A percentile compares a stretch with the other conserved stretches of the same genome.
Conservation (phyloP, 2,888 invertebrate genomes). For the Tigriopus californicus region DNA sequence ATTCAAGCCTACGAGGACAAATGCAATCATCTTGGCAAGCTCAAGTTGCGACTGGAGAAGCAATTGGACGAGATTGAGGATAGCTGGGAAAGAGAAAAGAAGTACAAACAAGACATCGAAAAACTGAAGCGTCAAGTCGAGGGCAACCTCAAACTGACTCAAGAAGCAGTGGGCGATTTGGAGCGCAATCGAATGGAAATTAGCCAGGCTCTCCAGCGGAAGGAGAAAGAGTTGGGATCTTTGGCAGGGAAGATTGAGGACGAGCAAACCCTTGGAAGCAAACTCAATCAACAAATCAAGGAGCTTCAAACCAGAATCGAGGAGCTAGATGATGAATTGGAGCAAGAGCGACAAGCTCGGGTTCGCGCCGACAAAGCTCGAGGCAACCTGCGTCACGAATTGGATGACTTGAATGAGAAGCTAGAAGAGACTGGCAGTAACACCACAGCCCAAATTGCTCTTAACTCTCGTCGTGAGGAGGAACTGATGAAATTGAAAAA, state of each 20-base stretch:
- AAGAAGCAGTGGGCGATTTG: slow-evolving; percentile 90
- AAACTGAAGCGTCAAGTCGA: slow-evolving; percentile 97
- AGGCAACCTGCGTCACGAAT: slow-evolving; percentile 50
- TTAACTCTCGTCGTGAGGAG: slow-evolving; percentile 39
- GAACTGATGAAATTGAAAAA: slow-evolving; percentile 36
- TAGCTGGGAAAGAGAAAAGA: slow-evolving; percentile 97
- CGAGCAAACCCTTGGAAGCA: slow-evolving; percentile 91
- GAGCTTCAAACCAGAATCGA: slow-evolving; percentile 95
- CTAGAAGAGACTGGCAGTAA: slow-evolving; percentile 37
- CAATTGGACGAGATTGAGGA: slow-evolving; percentile 97
- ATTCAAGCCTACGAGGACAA: slow-evolving; percentile 83
- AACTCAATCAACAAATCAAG: slow-evolving; percentile 97
- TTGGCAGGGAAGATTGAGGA: slow-evolving; percentile 89
- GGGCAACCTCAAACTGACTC: slow-evolving; percentile 94
- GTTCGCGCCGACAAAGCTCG: slow-evolving; percentile 66
- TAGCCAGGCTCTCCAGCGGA: slow-evolving; percentile 92
- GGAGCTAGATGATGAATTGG: slow-evolving; percentile 97
- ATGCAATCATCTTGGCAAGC: slow-evolving; percentile 98
- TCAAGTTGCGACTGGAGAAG: slow-evolving; percentile 95
- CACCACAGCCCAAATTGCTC: slow-evolving; percentile 33
- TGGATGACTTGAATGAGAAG: slow-evolving; percentile 30
- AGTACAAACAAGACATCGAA: slow-evolving; percentile 88
- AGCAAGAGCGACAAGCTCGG: slow-evolving; percentile 93
- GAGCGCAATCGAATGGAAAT: slow-evolving; percentile 96
- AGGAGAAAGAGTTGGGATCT: slow-evolving; percentile 94